Evolutionary conservation across 2,797 vertebrate genomes (phyloP), one percentile per base, ranked within the genome.

Genomic region (Oreortyx pictus): DNA sequence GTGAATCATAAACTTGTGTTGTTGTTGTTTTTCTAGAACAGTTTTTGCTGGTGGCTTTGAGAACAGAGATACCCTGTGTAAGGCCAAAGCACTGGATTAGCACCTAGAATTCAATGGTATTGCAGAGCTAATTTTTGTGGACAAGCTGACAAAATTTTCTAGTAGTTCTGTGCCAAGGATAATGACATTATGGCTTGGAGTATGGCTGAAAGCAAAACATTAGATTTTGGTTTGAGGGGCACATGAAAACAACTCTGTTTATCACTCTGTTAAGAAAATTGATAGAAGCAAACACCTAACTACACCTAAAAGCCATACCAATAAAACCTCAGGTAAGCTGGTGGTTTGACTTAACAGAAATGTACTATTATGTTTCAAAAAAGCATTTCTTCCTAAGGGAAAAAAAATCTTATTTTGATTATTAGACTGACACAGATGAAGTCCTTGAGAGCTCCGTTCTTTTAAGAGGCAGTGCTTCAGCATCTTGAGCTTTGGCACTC

Each of bases 1-100:
- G 96, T 97, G 96, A 97, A 97, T 96, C 96, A 97, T 97, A 95
- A 96, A 96, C 95, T 86, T 89, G 82, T 87, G 89, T 67, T 94
- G 92, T 94, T 96, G 91, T 94, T 96, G 91, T 94, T 95, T 96
- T 92, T 50, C 82, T 82, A 65, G 79, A 91, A 56, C 71, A 78
- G 88, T 75, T 80, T 93, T 94, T 80, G 67, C 31, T 54, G 46
- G 49, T 91, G 88, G 24, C 71, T 87, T 67, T 19, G 56, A 76
- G 89, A 95, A 90, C 79, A 91, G 77, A 89, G 77, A 75, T 77
- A 64, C 39, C 27, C 80, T 75, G 31, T 41, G 47, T 89, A 78
- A 87, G 87, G 41, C 37, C 67, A 91, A 94, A 91, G 70, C 61
- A 22, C 43, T 79, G 78, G 37, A 50, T 94, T 62, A 86, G 35